Base-by-base conservation (phyloP, 2,797 vertebrate genomes). In the Sphenodon punctatus region DNA sequence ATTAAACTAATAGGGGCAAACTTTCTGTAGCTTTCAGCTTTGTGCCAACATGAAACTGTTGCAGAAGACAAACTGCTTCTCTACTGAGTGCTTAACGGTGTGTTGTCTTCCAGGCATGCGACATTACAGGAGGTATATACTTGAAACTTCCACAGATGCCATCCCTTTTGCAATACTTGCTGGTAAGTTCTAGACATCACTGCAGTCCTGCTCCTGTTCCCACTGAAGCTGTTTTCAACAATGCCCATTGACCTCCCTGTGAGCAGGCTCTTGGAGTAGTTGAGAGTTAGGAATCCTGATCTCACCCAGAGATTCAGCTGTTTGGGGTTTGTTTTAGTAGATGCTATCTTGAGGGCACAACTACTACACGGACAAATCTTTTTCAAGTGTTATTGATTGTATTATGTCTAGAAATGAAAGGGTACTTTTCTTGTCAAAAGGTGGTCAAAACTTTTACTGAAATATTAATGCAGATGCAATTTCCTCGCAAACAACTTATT, bases 121-220 rank as follows among this genome's bases (percentile, higher is more conserved):
- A 99, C 89, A 99, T 99, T 84, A 99, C 98, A 0, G 99, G 99
- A 77, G 99, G 99, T 23, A 94, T 99, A 74, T 99, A 99, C 92
- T 81, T 99, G 82, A 99, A 97, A 91, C 96, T 99, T 82, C 98
- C 97, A 6, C 97, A 99, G 89, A 97, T 97, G 95, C 91, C 94
- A 4, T 97, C 98, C 22, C 94, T 99, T 67, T 95, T 97, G 78
- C 98, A 99, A 68, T 99, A 99, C 82, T 95, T 99, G 67, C 86
- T 99, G 97, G 99, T 99, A 88, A 97, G 88, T 78, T 3, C 41
- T 23, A 41, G 67, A 3, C 2, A 16, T 23, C 46, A 30, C 1
- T 20, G n/a, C n/a, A 1, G 2, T 38, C 11, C 53, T 72, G 59
- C 27, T 67, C 1, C 1, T 25, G 9, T 43, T 55, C 20, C 32